Base-by-base conservation (phyloP, 1,140 invertebrate genomes). In the Drosophila littoralis region DNA sequence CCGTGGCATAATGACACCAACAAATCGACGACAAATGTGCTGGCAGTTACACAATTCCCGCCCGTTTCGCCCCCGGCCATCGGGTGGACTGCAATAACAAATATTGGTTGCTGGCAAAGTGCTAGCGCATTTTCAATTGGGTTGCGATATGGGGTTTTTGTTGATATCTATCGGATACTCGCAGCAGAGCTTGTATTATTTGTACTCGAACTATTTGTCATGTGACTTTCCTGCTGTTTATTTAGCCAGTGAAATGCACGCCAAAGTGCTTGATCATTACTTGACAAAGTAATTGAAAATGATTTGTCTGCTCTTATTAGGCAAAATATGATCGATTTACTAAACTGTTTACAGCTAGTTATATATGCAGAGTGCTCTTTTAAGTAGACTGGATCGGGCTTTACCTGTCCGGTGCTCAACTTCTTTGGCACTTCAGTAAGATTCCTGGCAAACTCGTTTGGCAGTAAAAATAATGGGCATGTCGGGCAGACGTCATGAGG, bases 1-100 rank as follows among this genome's bases (percentile, higher is more conserved):
- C 59, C 40, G 51, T 69, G 72, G 40, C 79, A 77, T 86, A 88
- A 88, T 88, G 83, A 88, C 83, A 83, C 83, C 83, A 88, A 79
- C 83, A 79, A 88, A 88, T 83, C 79, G 81, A 74, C 76, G 76
- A 74, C 79, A 82, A 86, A 82, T 86, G 72, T 64, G 52, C 63
- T 63, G 43, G 38, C 63, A 45, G 15, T n/a, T 48, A 61, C 42
- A 59, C 42, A 35, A 10, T 10, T 8, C 17, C 33, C 8, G 10
- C 38, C 28, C 40, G 7, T 32, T 36, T 13, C 8, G 7, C 52
- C n/a, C 38, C 2, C 7, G 32, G n/a, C 33, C 8, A 35, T 36
- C 32, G 70, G 32, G 45, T 50, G 54, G 55, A 33, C n/a, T 22
- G 76, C 68, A 88, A 79, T 74, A 86, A 88, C 83, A 86, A 86